Evolutionary conservation across 2,113 vertebrate genomes (phyloP).

Genomic region (Psophia crepitans): DNA sequence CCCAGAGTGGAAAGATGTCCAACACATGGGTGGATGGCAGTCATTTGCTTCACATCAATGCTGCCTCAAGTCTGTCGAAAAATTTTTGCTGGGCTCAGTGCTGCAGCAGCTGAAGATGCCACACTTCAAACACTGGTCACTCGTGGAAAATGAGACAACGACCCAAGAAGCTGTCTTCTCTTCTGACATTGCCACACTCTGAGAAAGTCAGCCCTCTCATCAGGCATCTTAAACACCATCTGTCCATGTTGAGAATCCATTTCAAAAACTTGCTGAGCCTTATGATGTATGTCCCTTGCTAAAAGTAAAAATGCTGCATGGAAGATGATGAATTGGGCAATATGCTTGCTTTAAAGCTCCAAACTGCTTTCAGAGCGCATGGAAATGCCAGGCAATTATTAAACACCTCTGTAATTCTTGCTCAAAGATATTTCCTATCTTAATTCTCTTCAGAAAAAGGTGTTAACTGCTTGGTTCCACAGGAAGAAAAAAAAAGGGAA

Average conservation of each 20-base stretch:
- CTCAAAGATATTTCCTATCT: neutral
- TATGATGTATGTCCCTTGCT: slow-evolving; percentile 40
- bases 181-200: slow-evolving; percentile 24
- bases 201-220: slow-evolving; percentile 35
- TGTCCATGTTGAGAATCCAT: neutral
- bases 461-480: neutral
- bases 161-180: neutral
- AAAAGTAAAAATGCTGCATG: slow-evolving; percentile 5
- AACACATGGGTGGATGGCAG: neutral
- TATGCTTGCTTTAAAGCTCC: neutral
- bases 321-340: slow-evolving; percentile 49
- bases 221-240: slow-evolving; percentile 44
- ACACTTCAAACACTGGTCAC: neutral
- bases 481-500: neutral
- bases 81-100: neutral
- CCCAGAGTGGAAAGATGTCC: neutral
- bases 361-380: neutral
- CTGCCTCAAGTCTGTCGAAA: neutral
- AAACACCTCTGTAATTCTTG: neutral
- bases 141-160: neutral
- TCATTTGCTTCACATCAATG: neutral
- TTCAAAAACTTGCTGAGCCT: slow-evolving; percentile 5
- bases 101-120: neutral
- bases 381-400: neutral
- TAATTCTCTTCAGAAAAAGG: neutral